Conservation (phyloP, 2,888 invertebrate species). For the Portevinia maculata region DNA sequence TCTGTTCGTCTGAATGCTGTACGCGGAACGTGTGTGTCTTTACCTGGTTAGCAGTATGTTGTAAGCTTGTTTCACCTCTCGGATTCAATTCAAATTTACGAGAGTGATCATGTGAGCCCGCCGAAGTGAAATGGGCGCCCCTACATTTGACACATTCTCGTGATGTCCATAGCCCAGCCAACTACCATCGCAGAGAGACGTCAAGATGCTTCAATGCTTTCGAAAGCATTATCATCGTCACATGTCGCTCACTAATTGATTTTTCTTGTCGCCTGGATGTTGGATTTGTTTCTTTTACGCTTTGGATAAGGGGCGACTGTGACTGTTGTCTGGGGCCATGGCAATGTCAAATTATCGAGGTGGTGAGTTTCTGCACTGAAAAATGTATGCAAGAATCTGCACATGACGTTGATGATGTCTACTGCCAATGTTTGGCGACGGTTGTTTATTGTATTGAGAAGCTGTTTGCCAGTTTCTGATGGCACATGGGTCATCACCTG, state of each 20-base stretch:
- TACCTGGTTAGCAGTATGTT: slow-evolving; percentile 44
- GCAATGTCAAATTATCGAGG: slow-evolving; percentile 42
- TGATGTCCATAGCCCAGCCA: slow-evolving; percentile 13
- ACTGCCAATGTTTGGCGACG: slow-evolving; percentile 13
- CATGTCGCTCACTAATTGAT: slow-evolving; percentile 83
- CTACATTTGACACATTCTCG: slow-evolving; percentile 72
- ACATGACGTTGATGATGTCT: slow-evolving; percentile 39
- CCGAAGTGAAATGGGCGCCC: slow-evolving; percentile 73
- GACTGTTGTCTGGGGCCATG: slow-evolving; percentile 40
- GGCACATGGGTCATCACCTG: slow-evolving; percentile 67
- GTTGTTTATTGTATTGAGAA: slow-evolving; percentile 58
- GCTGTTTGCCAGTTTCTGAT: slow-evolving; percentile 58
- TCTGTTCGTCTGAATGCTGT: slow-evolving; percentile 14
- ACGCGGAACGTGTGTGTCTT: slow-evolving; percentile 1
- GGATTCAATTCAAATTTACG: slow-evolving; percentile 73
- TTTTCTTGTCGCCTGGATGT: slow-evolving; percentile 83
- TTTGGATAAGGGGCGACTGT: slow-evolving; percentile 18
- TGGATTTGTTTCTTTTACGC: slow-evolving; percentile 55
- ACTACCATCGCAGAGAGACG: slow-evolving; percentile 45
- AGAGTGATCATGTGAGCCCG: slow-evolving; percentile 74
- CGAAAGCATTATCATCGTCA: slow-evolving; percentile 82
- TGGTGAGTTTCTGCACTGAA: slow-evolving; percentile 31
- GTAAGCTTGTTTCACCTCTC: slow-evolving; percentile 72
- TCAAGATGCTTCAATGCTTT: slow-evolving; percentile 73
- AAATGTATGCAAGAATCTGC: slow-evolving; percentile 57